Evolutionary conservation across 2,113 vertebrate species (phyloP), one percentile per base, ranked within the genome.

Genomic region (Boleophthalmus pectinirostris): DNA sequence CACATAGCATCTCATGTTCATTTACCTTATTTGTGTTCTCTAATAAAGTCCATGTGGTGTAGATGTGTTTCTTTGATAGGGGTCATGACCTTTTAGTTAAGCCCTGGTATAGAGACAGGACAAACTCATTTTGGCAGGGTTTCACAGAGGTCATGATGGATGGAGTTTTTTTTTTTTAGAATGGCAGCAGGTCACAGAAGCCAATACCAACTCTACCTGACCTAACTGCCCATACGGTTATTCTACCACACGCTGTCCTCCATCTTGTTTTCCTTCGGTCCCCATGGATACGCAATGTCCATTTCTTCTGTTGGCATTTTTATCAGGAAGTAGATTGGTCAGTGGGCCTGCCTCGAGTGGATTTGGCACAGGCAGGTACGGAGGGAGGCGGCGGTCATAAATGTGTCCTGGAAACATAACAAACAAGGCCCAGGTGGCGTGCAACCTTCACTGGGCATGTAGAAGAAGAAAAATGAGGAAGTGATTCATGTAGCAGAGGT

Each of bases 131-230:
- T 67, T 82, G 78, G 75, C 60, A 67, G 46, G 73, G 76, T 74
- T 70, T 81, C 67, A 71, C 65, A 33, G 20, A 56, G 66, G 80
- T 82, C 77, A 77, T 88, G 88, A 91, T 91, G 82, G 79, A 93
- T 90, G 85, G 76, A 15, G 75, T 77, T 80, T 64, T 81, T 29
- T 81, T 29, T 74, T 70, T 73, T 65, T 61, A 54, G 75, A 61
- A 81, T 70, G 82, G 79, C 87, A 89, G 80, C 56, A 70, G 82
- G 82, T 87, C 86, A 86, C 75, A 54, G 49, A 23, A 58, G 76
- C 80, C 85, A 84, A 88, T 85, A 87, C 84, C 79, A 54, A 33
- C 49, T 67, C 79, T 77, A 51, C 65, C 64, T 79, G 57, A 70
- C 70, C 68, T 66, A 75, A 61, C 60, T 54, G n/a, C 73, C 72